These are phyloP conservation scores for Teleogryllus occipitalis DNA, from an alignment of 1,140 invertebrate species.

Conservation along the genomic window DNA sequence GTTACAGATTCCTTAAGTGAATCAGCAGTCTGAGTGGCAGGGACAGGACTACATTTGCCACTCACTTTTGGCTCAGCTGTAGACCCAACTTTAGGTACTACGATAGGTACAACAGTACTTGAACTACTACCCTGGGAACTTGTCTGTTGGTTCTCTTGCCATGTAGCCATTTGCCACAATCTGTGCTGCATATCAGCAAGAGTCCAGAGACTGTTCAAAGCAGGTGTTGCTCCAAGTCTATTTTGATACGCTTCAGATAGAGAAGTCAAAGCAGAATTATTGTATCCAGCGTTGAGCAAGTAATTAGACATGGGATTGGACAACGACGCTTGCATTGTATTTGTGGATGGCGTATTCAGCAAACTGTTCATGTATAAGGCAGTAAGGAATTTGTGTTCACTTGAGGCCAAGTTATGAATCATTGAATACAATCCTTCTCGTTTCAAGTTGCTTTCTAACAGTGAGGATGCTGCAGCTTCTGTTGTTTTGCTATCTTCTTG, in stretches of 20 bases:
- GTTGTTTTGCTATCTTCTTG: neutral
- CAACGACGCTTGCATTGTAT: neutral
- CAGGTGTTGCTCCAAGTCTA: slow-evolving; percentile 28
- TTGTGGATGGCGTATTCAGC: slow-evolving; percentile 25
- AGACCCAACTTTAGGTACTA: neutral
- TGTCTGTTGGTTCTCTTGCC: slow-evolving; percentile 21
- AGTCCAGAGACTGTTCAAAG: slow-evolving; percentile 35
- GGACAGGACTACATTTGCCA: neutral
- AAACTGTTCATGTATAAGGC: slow-evolving; percentile 53
- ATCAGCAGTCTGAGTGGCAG: neutral
- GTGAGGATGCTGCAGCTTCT: neutral
- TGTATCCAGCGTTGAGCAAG: neutral
- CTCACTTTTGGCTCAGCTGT: neutral
- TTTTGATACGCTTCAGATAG: slow-evolving; percentile 9
- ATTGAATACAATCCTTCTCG: slow-evolving; percentile 31
- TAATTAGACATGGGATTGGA: neutral
- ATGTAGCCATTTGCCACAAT: slow-evolving; percentile 36
- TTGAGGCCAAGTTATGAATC: slow-evolving; percentile 35
- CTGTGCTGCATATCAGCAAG: slow-evolving; percentile 41
- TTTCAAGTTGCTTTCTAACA: neutral
- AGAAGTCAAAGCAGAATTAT: neutral
- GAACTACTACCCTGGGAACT: slow-evolving; percentile 34
- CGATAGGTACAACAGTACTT: slow-evolving; percentile 8
- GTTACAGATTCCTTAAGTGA: slow-evolving; percentile 26
- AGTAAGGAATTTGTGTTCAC: slow-evolving; percentile 48